These are phyloP conservation scores for Rynchops niger DNA, from an alignment of 2,113 vertebrate species.

Conservation along the genomic window DNA sequence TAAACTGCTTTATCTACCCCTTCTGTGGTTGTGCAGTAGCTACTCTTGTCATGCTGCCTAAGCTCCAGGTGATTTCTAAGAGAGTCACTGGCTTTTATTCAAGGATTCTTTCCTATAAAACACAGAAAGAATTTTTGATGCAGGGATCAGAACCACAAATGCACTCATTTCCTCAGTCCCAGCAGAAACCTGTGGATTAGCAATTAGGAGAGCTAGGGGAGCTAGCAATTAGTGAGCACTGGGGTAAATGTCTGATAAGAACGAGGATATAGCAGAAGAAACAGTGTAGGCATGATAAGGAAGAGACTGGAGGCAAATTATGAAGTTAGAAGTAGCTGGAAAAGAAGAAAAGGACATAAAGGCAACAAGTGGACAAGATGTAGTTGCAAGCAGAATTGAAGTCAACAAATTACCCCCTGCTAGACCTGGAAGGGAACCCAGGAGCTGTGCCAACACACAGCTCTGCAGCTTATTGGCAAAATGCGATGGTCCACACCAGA, in stretches of 20 bases:
- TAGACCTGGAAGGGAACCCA: not conserved
- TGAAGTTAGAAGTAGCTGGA: not conserved
- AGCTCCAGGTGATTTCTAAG: not conserved
- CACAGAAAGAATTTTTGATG: not conserved
- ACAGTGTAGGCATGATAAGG: not conserved
- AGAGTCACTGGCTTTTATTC: not conserved
- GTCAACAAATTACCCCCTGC: not conserved
- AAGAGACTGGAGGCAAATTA: not conserved
- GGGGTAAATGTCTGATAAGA: rapidly evolving
- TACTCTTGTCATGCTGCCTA: not conserved
- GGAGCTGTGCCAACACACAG: not conserved
- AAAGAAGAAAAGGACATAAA: not conserved
- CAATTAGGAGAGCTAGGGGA: not conserved
- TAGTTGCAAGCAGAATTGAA: not conserved
- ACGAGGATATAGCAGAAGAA: not conserved
- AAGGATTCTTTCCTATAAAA: not conserved
- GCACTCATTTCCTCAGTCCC: not conserved
- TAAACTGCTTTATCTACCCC: not conserved
- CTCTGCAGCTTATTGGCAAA: not conserved
- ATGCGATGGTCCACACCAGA: rapidly evolving
- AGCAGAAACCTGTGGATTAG: not conserved
- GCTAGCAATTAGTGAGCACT: not conserved
- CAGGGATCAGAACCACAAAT: not conserved
- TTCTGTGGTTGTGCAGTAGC: not conserved
- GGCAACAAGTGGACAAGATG: not conserved